phyloP scores from a whole-genome alignment of 2,888 invertebrate species.

The Lithophane semibrunnea region DNA sequence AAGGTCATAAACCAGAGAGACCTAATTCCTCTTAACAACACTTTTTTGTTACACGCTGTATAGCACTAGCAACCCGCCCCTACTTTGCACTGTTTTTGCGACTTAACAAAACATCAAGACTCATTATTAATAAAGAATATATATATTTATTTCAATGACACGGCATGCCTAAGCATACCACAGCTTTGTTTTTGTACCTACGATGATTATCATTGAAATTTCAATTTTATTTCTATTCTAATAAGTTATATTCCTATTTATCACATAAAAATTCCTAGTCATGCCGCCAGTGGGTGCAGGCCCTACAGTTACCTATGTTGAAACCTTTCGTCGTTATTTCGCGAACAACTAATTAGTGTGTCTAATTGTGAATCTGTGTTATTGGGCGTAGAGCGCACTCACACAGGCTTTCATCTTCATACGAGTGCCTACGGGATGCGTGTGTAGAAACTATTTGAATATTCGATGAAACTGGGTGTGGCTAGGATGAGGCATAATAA shows the following conservation, averaged over 20 bases:
- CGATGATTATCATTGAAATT: too few species aligned
- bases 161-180: too few species aligned
- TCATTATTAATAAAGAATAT: too few species aligned
- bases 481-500: background rate
- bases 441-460: conserved; percentile 4
- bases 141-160: too few species aligned
- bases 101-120: too few species aligned
- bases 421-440: conserved; percentile 20
- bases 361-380: conserved; percentile 58
- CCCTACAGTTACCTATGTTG: background rate
- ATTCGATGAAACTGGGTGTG: background rate
- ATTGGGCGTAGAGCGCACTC: conserved; percentile 31
- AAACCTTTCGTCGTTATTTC: conserved; percentile 39
- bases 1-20: too few species aligned
- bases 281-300: background rate
- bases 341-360: conserved; percentile 51
- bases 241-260: background rate
- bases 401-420: conserved; percentile 37
- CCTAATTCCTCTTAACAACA: too few species aligned
- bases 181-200: too few species aligned
- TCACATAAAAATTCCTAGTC: background rate
- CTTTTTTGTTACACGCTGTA: too few species aligned
- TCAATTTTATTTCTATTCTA: background rate
- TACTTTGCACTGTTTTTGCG: too few species aligned
- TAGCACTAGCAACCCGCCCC: too few species aligned